Evolutionary conservation across 2,888 invertebrate species (phyloP).

Genomic region (Apamea crenata): DNA sequence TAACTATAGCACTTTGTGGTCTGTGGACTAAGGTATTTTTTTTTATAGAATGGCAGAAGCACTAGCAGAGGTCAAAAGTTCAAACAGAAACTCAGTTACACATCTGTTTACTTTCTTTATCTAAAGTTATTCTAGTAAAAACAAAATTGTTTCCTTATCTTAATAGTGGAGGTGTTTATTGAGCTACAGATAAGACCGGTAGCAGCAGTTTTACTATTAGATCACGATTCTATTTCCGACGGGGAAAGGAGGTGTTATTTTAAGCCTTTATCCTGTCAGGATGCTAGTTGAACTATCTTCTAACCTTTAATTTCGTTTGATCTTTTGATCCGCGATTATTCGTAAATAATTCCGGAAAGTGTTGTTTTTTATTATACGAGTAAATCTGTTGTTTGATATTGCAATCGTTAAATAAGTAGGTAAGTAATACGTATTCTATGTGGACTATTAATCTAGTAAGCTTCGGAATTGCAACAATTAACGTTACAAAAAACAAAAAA

Average conservation of each 20-base stretch:
- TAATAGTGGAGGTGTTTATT: conserved; percentile 60
- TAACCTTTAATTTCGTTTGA: background rate
- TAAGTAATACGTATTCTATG: background rate
- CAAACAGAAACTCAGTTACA: conserved; percentile 9
- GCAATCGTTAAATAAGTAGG: background rate
- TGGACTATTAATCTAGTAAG: background rate
- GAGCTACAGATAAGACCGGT: conserved; percentile 52
- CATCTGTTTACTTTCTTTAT: conserved; percentile 49
- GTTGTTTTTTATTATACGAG: background rate
- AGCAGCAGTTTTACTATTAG: conserved; percentile 43
- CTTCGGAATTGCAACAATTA: background rate
- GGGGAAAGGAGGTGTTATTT: conserved; percentile 2
- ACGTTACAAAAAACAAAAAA: background rate
- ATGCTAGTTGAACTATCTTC: background rate
- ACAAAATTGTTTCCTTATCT: conserved; percentile 59
- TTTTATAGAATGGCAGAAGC: background rate
- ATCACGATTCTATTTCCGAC: conserved; percentile 47
- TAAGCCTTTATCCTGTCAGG: background rate
- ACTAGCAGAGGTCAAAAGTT: conserved; percentile 24
- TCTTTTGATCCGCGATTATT: background rate
- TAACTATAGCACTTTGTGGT: background rate
- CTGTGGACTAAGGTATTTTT: background rate
- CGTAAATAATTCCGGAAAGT: background rate
- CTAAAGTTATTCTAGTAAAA: conserved; percentile 57
- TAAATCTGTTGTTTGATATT: background rate